Conservation (phyloP, 2,797 vertebrate genomes). For the Macropodus opercularis region DNA sequence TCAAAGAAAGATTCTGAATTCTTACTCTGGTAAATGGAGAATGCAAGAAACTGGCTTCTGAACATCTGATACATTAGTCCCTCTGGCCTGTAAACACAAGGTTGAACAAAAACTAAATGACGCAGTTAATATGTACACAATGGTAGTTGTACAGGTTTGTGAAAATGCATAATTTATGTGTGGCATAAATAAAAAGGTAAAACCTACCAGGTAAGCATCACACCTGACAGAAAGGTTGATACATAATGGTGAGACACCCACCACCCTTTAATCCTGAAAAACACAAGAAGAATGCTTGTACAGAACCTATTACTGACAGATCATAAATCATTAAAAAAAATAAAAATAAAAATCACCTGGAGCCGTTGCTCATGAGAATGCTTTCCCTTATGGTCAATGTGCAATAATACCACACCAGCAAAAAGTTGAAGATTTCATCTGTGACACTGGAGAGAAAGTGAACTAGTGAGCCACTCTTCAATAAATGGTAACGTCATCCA, state of each 20-base stretch:
- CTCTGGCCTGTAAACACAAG: conserved; percentile 86
- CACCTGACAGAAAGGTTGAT: conserved; percentile 95
- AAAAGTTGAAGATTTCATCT: conserved; percentile 97
- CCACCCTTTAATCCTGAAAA: conserved; percentile 95
- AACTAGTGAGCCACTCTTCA: not conserved
- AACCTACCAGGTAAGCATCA: conserved; percentile 98
- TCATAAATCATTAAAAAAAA: not conserved
- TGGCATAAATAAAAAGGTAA: not conserved
- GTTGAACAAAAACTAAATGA: not conserved
- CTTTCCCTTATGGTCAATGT: conserved; percentile 97
- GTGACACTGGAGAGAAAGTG: conserved; percentile 84
- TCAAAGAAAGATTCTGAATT: not conserved
- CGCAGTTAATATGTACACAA: not conserved
- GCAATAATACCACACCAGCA: conserved; percentile 99
- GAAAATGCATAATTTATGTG: not conserved
- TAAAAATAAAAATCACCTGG: conserved; percentile 82
- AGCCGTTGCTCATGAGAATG: conserved; percentile 96
- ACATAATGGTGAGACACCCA: conserved; percentile 99
- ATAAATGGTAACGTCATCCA: not conserved
- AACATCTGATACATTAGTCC: conserved; percentile 97
- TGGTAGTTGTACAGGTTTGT: not conserved
- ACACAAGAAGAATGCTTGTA: not conserved
- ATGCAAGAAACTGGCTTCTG: conserved; percentile 94
- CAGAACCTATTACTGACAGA: not conserved
- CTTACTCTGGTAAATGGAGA: conserved; percentile 99